Conservation (phyloP, 2,888 invertebrate species). For the Drosophila affinis region DNA sequence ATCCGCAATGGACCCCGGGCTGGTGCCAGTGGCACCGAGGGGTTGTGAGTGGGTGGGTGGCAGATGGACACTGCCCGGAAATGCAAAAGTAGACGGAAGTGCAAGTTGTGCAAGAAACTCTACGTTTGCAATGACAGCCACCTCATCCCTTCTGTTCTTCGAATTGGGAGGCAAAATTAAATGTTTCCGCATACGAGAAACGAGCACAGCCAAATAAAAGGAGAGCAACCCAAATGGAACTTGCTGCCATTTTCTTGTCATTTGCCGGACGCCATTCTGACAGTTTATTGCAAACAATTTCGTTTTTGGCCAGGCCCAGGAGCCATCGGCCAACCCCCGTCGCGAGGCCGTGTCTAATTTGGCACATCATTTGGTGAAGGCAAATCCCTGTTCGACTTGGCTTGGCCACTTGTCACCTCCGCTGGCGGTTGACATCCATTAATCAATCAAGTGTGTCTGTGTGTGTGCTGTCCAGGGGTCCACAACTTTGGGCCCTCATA, state of each 20-base stretch:
- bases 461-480: constrained; percentile 3
- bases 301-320: constrained; percentile 15
- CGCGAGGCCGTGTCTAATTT: constrained; percentile 53
- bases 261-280: constrained; percentile 67
- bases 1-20: constrained; percentile 64
- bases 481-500: constrained; percentile 1
- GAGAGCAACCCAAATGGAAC: constrained; percentile 18
- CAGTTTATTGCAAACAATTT: constrained; percentile 66
- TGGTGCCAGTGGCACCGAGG: not conserved
- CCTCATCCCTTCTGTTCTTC: constrained; percentile 12
- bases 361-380: constrained; percentile 72
- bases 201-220: constrained; percentile 10
- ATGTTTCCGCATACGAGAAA: constrained; percentile 57
- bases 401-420: constrained; percentile 76
- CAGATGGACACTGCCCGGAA: constrained; percentile 51
- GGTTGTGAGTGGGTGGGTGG: constrained; percentile 6
- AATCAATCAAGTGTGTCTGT: constrained; percentile 67
- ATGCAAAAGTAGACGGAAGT: constrained; percentile 78
- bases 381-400: constrained; percentile 46
- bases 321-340: not conserved
- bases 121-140: constrained; percentile 11
- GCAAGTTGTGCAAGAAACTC: constrained; percentile 72
- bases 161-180: constrained; percentile 61
- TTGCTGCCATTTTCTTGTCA: constrained; percentile 62
- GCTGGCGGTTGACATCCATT: constrained; percentile 70